A percentile compares a stretch with the other conserved stretches of the same genome.
Conservation (phyloP, 1,140 invertebrate genomes). For the Megalonaias nervosa region DNA sequence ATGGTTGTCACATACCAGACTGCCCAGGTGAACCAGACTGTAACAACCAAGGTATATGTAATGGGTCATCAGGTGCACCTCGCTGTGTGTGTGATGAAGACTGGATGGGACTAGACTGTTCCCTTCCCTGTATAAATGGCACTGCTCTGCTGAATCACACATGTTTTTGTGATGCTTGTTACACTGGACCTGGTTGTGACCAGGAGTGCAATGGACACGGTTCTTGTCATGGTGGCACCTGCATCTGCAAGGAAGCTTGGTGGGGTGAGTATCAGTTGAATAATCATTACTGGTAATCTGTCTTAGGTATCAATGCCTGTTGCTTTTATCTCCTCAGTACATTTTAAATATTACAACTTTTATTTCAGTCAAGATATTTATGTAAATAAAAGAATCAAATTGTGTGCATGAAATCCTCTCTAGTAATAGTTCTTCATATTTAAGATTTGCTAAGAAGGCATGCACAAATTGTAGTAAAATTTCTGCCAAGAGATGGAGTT, state of each 20-base stretch:
- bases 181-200: constrained; percentile 42
- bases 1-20: constrained; percentile 51
- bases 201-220: constrained; percentile 53
- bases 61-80: constrained; percentile 43
- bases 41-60: constrained; percentile 47
- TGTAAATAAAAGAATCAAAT: no score
- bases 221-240: constrained; percentile 44
- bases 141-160: constrained; percentile 24
- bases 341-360: no score
- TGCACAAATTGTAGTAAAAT: no score
- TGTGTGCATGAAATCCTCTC: no score
- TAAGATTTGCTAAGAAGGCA: no score
- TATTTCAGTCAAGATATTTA: no score
- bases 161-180: constrained; percentile 53
- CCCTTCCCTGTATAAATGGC: constrained; percentile 52
- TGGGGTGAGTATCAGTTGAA: constrained; percentile 43
- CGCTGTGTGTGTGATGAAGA: constrained; percentile 46
- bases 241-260: constrained; percentile 47
- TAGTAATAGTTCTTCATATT: no score
- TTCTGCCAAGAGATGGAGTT: no score
- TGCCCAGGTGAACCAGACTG: constrained; percentile 60
- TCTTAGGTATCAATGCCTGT: no score
- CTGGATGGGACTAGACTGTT: constrained; percentile 57
- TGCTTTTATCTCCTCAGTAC: no score
- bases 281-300: no score